These are phyloP conservation scores for Callospermophilus lateralis DNA, from an alignment of 2,113 vertebrate species.

Conservation along the genomic window DNA sequence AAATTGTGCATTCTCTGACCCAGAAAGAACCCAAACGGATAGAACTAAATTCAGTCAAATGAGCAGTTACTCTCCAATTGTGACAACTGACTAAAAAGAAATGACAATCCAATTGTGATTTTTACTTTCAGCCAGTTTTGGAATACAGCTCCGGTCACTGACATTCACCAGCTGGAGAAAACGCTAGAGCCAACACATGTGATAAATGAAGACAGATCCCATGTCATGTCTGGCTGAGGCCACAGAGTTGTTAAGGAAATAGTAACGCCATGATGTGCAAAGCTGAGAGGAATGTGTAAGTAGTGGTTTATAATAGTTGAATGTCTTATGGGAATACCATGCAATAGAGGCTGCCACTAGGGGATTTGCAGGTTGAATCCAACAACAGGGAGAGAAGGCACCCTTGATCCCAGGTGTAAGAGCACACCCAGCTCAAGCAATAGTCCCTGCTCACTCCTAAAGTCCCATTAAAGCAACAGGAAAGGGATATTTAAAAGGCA, in stretches of 20 bases:
- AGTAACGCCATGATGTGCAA: not conserved
- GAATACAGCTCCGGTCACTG: not conserved
- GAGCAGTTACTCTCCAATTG: constrained; percentile 1
- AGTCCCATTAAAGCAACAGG: constrained; percentile 38
- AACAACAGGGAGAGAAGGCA: not conserved
- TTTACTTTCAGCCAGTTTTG: constrained; percentile 37
- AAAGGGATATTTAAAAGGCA: constrained; percentile 36
- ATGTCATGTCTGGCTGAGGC: not conserved
- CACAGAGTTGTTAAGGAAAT: constrained; percentile 48
- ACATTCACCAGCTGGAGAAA: constrained; percentile 42
- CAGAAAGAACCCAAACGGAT: not conserved
- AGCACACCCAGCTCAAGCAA: not conserved
- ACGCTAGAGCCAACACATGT: constrained; percentile 1
- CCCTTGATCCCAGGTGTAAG: not conserved
- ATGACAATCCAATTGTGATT: not conserved
- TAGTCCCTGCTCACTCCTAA: not conserved
- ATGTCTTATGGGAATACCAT: not conserved
- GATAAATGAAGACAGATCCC: constrained; percentile 37
- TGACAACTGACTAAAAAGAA: constrained; percentile 29
- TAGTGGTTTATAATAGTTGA: not conserved
- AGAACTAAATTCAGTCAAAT: constrained; percentile 5
- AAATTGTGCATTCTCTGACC: not conserved
- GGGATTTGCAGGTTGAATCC: not conserved
- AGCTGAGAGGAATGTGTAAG: not conserved
- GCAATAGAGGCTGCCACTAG: not conserved